Percentiles rank a stretch among this genome's conserved stretches.
Conservation (phyloP, 2,113 vertebrate species). For the Gila orcuttii region DNA sequence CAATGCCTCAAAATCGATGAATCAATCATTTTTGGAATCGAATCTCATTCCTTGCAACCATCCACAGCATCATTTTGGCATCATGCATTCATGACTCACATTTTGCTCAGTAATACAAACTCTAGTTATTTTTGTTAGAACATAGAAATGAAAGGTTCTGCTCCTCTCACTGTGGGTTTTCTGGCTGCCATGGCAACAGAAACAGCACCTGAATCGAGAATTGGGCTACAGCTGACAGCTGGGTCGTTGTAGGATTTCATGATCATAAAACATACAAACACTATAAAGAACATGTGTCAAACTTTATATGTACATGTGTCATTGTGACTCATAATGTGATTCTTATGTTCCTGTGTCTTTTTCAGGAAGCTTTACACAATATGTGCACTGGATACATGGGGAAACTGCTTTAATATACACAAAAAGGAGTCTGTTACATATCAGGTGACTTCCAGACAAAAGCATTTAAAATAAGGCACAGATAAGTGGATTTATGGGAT, state of each 20-base stretch:
- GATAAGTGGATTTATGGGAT: neutral
- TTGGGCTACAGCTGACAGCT: slow-evolving; percentile 35
- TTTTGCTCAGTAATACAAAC: neutral
- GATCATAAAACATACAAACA: slow-evolving; percentile 27
- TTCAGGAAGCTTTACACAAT: neutral
- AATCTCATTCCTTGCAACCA: neutral
- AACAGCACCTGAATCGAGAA: slow-evolving; percentile 31
- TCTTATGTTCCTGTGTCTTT: neutral
- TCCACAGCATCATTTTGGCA: neutral
- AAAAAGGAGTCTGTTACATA: neutral
- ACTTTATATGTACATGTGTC: slow-evolving; percentile 18
- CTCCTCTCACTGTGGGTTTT: slow-evolving; percentile 11
- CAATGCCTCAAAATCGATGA: neutral
- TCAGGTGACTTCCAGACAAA: neutral
- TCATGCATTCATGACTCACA: neutral
- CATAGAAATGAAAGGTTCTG: neutral
- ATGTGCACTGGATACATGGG: too few relatives aligned
- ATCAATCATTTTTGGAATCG: neutral
- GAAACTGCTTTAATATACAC: neutral
- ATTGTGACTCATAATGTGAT: neutral
- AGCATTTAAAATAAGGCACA: neutral
- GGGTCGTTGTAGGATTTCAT: slow-evolving; percentile 34
- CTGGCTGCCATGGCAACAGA: slow-evolving; percentile 58
- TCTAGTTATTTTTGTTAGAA: neutral
- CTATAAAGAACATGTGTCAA: slow-evolving; percentile 36